Evolutionary conservation across 2,888 invertebrate genomes (phyloP), one percentile per base, ranked within the genome.

Genomic region (Caenorhabditis japonica): DNA sequence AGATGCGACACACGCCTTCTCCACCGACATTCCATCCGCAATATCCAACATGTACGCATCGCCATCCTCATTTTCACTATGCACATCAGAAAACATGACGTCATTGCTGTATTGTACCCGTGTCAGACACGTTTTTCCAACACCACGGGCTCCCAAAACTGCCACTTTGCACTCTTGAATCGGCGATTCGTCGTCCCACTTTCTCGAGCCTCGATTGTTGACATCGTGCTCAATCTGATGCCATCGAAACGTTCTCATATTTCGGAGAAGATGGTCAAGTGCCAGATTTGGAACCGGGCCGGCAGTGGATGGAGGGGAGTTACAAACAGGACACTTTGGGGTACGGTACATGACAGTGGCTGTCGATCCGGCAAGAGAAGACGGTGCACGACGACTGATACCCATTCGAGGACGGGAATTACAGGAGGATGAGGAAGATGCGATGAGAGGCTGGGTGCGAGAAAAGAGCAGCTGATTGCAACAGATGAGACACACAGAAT

Each of bases 71-170:
- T 33, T 33, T 34, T 62, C 61, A 25, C 44, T 68, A 5, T 55
- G 36, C 38, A 44, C 21, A 39, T 79, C 76, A 12, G 75, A 56
- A 49, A 79, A 79, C 53, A 77, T 64, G 12, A 77, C 59, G 17
- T 77, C 79, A 39, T 79, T 79, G 10, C 73, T 53, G 41, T 66
- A 61, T 41, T 79, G 79, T 1, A 79, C 74, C 30, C 76, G 53
- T 19, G 52, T 71, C 27, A 81, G 64, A 39, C 76, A 75, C 7
- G 80, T 77, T 34, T 80, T 81, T 17, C 81, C 81, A 17, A 81
- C 81, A 46, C 72, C 61, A 5, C 43, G 13, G 2, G 70, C 72
- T 47, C 81, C 81, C 8, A 81, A 17, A 1, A 81, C 70, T 4
- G 77, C 80, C 8, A 81, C 69, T 51, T 74, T 70, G 46, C 76